Base-by-base conservation (phyloP, 2,113 vertebrate genomes). In the Hippocampus zosterae region DNA sequence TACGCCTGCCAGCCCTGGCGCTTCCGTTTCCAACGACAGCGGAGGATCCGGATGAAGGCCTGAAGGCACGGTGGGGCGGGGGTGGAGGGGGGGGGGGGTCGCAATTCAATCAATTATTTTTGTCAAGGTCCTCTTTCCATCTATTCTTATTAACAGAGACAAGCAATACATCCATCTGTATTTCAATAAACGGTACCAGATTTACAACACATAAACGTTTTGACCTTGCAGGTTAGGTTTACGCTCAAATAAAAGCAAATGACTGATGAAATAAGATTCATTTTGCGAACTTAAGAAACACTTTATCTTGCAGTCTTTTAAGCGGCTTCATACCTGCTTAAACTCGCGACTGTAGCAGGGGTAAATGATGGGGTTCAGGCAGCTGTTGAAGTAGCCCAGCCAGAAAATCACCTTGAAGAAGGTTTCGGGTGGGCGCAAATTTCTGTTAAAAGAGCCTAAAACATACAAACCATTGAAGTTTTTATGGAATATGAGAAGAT, bases 321-420 rank as follows among this genome's bases (percentile, higher is more conserved):
- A 48, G 13, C 3, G 57, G 41, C 48, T 53, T 7, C 29, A 16
- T 68, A 88, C 87, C 87, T 87, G 87, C 70, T 87, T 87, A 80
- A 89, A 89, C 70, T 89, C 87, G 0, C 85, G 81, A 76, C 87
- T 89, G 81, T 84, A 85, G 67, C 85, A 89, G 2, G 87, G 84
- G 82, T 87, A 89, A 75, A 89, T 87, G 67, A 89, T 83, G 3
- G 87, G 87, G 74, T 87, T 89, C 69, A 89, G 67, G 75, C 87
- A 89, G 81, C 87, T 89, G 84, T 89, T 89, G 83, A 89, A 87
- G 65, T 89, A 89, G 16, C 87, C 87, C 18, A 89, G 53, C 87
- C 87, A 89, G 71, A 89, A 89, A 25, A 86, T 84, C 0, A 89
- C 82, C 27, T 85, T 89, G 1, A 87, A 89, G 71, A 77, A 81